Evolutionary conservation across 1,140 invertebrate species (phyloP).

Genomic region (Meteorus sp.): DNA sequence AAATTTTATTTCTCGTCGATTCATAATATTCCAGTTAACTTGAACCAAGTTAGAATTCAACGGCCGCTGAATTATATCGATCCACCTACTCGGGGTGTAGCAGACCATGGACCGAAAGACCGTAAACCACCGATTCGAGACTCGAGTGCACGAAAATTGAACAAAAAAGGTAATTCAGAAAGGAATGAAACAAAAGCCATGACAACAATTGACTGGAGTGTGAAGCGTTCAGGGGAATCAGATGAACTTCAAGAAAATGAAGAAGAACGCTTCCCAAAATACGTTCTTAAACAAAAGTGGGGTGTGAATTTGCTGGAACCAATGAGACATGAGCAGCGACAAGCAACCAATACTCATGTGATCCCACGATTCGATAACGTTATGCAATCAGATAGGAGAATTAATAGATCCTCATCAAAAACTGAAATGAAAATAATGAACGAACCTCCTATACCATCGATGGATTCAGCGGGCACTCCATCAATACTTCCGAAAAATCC

Average conservation of each 20-base stretch:
- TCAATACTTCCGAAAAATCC: background rate
- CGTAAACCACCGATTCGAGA: constrained; percentile 42
- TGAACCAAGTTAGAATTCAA: background rate
- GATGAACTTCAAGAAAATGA: constrained; percentile 19
- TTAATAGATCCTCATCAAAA: background rate
- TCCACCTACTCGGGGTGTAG: constrained; percentile 25
- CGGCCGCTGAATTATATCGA: background rate
- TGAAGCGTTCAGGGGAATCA: constrained; percentile 32
- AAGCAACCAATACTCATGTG: background rate
- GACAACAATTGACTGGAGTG: constrained; percentile 33
- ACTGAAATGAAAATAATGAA: background rate
- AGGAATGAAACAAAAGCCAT: constrained; percentile 36
- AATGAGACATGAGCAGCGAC: background rate
- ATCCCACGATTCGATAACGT: background rate
- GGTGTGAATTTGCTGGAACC: constrained; percentile 24
- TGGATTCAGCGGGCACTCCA: background rate
- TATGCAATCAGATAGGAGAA: background rate
- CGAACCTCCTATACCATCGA: background rate
- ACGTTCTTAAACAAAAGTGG: constrained; percentile 30
- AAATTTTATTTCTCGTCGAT: constrained; percentile 2
- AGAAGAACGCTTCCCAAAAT: constrained; percentile 25
- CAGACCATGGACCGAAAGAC: constrained; percentile 26
- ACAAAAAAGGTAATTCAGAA: constrained; percentile 39
- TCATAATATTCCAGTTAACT: background rate
- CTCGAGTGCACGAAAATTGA: constrained; percentile 39